Base-by-base conservation (phyloP, 2,797 vertebrate species). In the Parambassis ranga region DNA sequence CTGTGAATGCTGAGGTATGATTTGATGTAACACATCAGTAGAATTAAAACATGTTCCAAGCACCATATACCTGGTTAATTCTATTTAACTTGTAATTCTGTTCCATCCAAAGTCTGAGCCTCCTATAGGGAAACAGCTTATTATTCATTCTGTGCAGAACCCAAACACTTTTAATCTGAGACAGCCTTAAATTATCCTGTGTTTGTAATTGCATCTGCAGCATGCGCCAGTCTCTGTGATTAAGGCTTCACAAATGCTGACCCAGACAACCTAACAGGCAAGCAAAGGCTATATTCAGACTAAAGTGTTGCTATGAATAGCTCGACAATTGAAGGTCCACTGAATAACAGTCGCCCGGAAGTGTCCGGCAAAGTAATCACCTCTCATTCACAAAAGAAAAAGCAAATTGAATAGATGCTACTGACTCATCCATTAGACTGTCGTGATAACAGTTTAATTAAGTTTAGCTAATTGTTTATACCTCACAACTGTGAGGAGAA, bases 301-400 rank as follows among this genome's bases (percentile, higher is more conserved):
- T 67, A 56, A 64, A 70, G 73, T 70, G 77, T 66, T 37, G 37
- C 86, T 86, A 88, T 85, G 71, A 90, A 92, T 85, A 92, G 81
- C 72, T 67, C 55, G 32, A 27, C 64, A 56, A 47, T 33, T 69
- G 73, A 84, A 80, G 74, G 86, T 83, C 71, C 35, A 38, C 66
- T 80, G 55, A 75, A 79, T 83, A 79, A 74, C 82, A 73, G 50
- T 65, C 41, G 30, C 16, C 9, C 27, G 5, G 5, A 43, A 33
- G 13, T 46, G 59, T 50, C 58, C 41, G 62, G 35, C 15, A 1
- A 57, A 73, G 32, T 67, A 49, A 64, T 73, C 44, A 72, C 49
- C 41, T 70, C 77, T 66, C 39, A 74, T 72, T 79, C 28, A 66
- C 38, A 63, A 68, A 67, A 62, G 26, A 50, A 38, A 61, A 71